Percentiles rank a stretch among this genome's conserved stretches.
These are phyloP conservation scores for Lathamus discolor DNA, from an alignment of 2,113 vertebrate genomes.

Conservation along the genomic window DNA sequence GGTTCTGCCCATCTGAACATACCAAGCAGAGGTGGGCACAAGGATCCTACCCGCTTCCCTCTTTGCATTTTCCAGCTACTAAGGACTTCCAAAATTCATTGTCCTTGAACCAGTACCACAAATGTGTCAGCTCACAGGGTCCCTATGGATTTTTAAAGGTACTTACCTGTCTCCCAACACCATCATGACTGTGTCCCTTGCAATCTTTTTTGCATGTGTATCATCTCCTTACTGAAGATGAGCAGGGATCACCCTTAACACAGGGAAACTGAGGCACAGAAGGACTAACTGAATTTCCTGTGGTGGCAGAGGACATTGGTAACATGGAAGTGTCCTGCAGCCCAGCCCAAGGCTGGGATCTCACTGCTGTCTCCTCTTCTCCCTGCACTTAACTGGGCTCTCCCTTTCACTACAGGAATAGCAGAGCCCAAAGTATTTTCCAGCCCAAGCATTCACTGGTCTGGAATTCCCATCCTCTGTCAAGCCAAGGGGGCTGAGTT, in stretches of 20 bases:
- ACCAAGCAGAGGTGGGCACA: background rate
- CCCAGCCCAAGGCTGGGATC: background rate
- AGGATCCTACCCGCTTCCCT: background rate
- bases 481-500: background rate
- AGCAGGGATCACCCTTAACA: background rate
- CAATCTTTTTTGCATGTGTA: background rate
- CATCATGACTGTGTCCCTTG: background rate
- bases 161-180: constrained; percentile 10
- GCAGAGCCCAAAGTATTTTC: background rate
- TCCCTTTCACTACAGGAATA: background rate
- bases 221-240: background rate
- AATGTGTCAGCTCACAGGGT: background rate
- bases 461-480: background rate
- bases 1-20: background rate
- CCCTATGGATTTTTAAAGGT: background rate
- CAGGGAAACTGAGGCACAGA: background rate
- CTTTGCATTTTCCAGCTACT: background rate
- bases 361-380: background rate
- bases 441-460: background rate
- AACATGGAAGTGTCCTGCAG: background rate
- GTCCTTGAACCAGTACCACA: background rate
- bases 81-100: background rate
- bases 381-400: background rate
- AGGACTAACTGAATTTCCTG: background rate
- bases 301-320: background rate